Percentiles rank a stretch among this genome's conserved stretches.
Evolutionary conservation across 2,113 vertebrate species (phyloP).

Genomic region (Eurypyga helias): DNA sequence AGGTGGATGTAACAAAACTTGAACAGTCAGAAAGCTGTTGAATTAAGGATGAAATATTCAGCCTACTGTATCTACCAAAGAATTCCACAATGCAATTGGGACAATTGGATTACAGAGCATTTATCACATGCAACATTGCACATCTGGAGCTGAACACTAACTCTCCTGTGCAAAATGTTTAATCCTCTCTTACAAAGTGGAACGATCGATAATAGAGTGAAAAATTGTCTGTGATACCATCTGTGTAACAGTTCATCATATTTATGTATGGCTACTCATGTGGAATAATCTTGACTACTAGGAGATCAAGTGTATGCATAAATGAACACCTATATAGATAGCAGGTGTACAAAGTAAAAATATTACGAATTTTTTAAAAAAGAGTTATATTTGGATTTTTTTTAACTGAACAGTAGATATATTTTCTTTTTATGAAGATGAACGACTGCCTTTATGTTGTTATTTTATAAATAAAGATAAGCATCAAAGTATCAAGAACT

Average conservation of each 20-base stretch:
- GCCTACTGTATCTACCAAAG: background rate
- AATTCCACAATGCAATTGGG: background rate
- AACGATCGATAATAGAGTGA: background rate
- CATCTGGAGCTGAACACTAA: background rate
- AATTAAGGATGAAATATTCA: background rate
- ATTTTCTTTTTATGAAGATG: background rate
- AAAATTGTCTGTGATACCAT: background rate
- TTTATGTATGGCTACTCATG: background rate
- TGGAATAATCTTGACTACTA: background rate
- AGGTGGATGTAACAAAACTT: background rate
- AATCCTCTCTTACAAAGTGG: background rate
- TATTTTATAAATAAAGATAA: background rate
- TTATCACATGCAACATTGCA: background rate
- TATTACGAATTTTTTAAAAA: background rate
- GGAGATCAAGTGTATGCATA: background rate
- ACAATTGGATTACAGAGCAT: background rate
- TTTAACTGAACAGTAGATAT: background rate
- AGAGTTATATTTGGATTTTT: background rate
- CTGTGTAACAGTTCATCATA: background rate
- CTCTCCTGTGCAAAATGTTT: background rate
- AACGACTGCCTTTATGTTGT: fast-evolving
- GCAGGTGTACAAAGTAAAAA: background rate
- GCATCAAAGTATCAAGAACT: background rate
- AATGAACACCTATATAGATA: background rate
- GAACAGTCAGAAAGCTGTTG: background rate